Base-by-base conservation (phyloP, 2,888 invertebrate genomes). In the Chrysolina haemoptera region DNA sequence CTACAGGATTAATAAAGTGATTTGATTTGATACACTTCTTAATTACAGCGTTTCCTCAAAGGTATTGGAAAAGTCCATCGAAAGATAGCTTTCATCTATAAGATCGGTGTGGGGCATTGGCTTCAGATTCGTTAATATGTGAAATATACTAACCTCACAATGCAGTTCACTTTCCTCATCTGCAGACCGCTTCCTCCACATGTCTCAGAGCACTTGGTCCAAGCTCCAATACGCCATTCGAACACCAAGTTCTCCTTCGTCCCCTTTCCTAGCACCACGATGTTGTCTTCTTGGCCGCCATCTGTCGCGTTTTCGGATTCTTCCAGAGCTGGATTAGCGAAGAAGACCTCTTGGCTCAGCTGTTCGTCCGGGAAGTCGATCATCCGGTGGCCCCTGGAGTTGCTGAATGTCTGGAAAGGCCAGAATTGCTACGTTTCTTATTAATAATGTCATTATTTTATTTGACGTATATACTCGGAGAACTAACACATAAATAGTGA, bases 191-290 rank as follows among this genome's bases (percentile, higher is more conserved):
- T 91, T 55, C 93, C 93, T 0, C 95, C 95, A 83, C 97, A 98
- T 0, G 92, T 92, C 79, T 94, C 93, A 1, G 94, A 95, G 86
- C 98, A 98, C 14, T 92, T 90, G 0, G 96, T 94, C 98, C 98
- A 98, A 11, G 94, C 93, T 0, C 94, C 93, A 12, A 94, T 91
- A 84, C 92, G 90, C 96, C 96, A 97, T 79, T 93, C 92, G 86
- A 94, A 96, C 81, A 92, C 89, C 79, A 93, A 83, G 82, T 90
- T 88, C 62, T 88, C 87, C 9, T 86, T 86, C 8, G 83, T 81
- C 74, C 88, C 89, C 81, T 87, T 87, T 6, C 88, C 88, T 9
- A 89, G 81, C 1, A 89, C 81, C 16, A 87, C 84, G 18, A 78
- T 77, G 27, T 80, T 74, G 11, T 82, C 83, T 75, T 82, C 75